phyloP scores from a whole-genome alignment of 2,113 vertebrate species.

The Arizona elegans region DNA sequence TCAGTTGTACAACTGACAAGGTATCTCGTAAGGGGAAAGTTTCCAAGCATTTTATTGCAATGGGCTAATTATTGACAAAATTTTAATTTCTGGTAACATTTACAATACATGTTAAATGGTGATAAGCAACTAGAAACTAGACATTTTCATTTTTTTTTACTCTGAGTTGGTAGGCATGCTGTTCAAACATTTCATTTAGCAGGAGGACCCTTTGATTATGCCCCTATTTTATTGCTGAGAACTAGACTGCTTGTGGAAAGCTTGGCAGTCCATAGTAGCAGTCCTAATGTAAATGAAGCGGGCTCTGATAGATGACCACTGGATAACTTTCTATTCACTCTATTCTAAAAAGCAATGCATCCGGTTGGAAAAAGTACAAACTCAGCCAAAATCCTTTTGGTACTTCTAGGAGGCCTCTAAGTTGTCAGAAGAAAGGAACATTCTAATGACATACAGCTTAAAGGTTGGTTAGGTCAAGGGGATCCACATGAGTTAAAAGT shows the following conservation, averaged over 20 bases:
- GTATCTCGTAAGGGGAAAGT: slow-evolving; percentile 13
- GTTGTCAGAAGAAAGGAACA: too few species aligned
- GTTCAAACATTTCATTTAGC: not conserved
- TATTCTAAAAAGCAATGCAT: too few species aligned
- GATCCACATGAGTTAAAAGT: too few species aligned
- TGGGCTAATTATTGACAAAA: slow-evolving; percentile 30
- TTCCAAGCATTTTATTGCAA: slow-evolving; percentile 15
- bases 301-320: too few species aligned
- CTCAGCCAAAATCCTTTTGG: too few species aligned
- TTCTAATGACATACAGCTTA: too few species aligned
- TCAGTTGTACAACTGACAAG: not conserved
- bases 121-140: not conserved
- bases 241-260: not conserved
- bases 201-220: slow-evolving; percentile 30
- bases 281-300: too few species aligned
- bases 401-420: too few species aligned
- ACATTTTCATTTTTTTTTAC: slow-evolving; percentile 11
- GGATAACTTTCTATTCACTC: too few species aligned
- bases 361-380: too few species aligned
- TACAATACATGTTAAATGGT: not conserved
- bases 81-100: slow-evolving; percentile 2
- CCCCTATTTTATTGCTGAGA: slow-evolving; percentile 36
- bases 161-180: slow-evolving; percentile 32
- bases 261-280: slow-evolving; percentile 26
- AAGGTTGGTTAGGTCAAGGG: too few species aligned